These are phyloP conservation scores for Chelonia mydas DNA, from an alignment of 2,797 vertebrate species.

Conservation along the genomic window DNA sequence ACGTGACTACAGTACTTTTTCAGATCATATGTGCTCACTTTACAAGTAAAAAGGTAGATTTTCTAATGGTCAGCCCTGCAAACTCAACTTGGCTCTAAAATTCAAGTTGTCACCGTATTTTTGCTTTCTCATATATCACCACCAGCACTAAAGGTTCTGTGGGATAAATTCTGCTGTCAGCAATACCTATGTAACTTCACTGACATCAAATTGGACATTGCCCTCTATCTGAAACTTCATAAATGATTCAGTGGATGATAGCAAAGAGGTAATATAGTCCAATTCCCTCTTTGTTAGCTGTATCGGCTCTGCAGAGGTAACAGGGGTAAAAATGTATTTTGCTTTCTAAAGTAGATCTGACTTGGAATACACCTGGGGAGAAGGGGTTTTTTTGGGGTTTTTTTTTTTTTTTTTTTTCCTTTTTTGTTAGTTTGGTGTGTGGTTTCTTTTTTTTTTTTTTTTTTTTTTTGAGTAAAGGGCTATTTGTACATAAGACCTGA, in stretches of 20 bases:
- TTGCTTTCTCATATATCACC: neutral
- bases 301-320: neutral
- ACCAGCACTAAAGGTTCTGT: neutral
- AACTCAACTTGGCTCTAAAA: neutral
- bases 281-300: neutral
- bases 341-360: neutral
- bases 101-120: neutral
- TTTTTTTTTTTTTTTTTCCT: too few species aligned
- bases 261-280: neutral
- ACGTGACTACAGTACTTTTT: neutral
- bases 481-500: neutral
- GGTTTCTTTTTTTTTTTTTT: too few species aligned
- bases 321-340: rapidly evolving
- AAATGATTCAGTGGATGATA: neutral
- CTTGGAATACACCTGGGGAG: neutral
- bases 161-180: neutral
- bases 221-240: neutral
- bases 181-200: neutral
- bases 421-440: too few species aligned
- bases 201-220: neutral
- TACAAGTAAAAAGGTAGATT: neutral
- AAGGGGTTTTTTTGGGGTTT: neutral
- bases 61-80: neutral
- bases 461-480: neutral
- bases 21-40: rapidly evolving